These are phyloP conservation scores for Euura lappo DNA, from an alignment of 1,140 invertebrate genomes.

Conservation along the genomic window DNA sequence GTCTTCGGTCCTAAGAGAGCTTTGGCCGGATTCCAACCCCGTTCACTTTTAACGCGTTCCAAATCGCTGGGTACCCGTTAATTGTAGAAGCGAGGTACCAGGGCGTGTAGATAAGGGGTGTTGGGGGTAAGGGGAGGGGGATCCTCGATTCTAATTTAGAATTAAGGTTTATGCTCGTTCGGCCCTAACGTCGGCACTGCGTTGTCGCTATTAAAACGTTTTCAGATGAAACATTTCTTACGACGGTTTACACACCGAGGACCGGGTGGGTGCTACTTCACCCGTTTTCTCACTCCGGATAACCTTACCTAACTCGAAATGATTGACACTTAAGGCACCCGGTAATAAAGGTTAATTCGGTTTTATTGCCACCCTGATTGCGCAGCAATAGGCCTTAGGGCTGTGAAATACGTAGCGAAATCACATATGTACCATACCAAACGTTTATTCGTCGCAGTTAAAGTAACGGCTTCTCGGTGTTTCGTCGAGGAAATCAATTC, in stretches of 20 bases:
- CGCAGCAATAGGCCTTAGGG: no score
- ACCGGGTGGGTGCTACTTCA: slow-evolving; percentile 36
- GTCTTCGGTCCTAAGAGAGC: neutral
- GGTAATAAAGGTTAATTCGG: slow-evolving; percentile 43
- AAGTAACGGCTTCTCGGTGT: no score
- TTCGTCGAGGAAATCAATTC: no score
- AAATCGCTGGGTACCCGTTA: slow-evolving; percentile 5
- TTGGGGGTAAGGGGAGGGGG: neutral
- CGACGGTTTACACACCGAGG: slow-evolving; percentile 22
- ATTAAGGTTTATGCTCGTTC: slow-evolving; percentile 47
- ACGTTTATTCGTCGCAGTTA: no score
- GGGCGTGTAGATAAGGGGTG: neutral
- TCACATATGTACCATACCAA: no score
- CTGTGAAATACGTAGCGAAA: no score
- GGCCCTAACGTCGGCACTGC: slow-evolving; percentile 35
- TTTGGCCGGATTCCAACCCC: neutral
- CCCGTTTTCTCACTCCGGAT: slow-evolving; percentile 14
- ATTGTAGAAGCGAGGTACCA: neutral
- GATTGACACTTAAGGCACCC: slow-evolving; percentile 38
- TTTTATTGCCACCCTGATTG: slow-evolving; percentile 35
- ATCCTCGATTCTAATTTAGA: slow-evolving; percentile 44
- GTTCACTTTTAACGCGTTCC: slow-evolving; percentile 11
- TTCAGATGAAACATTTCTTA: slow-evolving; percentile 49
- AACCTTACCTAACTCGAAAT: slow-evolving; percentile 37
- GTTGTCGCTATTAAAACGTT: slow-evolving; percentile 46